These are phyloP conservation scores for Pterocles gutturalis DNA, from an alignment of 2,113 vertebrate species.

Conservation along the genomic window DNA sequence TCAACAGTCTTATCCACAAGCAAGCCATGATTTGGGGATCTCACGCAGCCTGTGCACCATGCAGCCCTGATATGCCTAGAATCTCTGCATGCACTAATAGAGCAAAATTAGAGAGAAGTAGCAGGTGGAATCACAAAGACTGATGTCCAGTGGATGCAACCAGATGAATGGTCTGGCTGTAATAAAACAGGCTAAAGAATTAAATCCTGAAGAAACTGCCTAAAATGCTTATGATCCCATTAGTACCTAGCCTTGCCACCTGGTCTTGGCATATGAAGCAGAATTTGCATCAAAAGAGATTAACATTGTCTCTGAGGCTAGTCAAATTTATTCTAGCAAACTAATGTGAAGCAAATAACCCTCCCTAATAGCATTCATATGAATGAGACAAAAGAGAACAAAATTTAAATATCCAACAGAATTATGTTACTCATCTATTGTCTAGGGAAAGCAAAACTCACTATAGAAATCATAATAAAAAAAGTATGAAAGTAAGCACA, in stretches of 20 bases:
- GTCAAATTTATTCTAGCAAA: slow-evolving; percentile 15
- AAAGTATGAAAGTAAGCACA: neutral
- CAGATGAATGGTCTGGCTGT: neutral
- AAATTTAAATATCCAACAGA: slow-evolving; percentile 1
- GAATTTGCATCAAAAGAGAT: slow-evolving; percentile 4
- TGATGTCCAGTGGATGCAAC: neutral
- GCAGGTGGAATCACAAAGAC: neutral
- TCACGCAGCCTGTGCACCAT: neutral
- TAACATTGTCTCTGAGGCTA: neutral
- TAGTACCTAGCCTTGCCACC: neutral
- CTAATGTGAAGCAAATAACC: neutral
- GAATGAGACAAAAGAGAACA: slow-evolving; percentile 1
- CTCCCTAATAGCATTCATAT: neutral
- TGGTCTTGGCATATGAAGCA: neutral
- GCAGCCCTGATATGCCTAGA: neutral
- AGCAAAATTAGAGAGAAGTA: neutral
- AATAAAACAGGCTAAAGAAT: neutral
- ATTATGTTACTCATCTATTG: neutral
- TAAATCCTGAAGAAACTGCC: neutral
- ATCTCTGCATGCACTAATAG: neutral
- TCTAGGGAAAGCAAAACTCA: neutral
- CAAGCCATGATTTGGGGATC: neutral
- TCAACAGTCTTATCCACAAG: neutral
- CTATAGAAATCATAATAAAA: neutral
- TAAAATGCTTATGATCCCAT: neutral